Evolutionary conservation across 2,797 vertebrate genomes (phyloP).

Genomic region (Salmo trutta): DNA sequence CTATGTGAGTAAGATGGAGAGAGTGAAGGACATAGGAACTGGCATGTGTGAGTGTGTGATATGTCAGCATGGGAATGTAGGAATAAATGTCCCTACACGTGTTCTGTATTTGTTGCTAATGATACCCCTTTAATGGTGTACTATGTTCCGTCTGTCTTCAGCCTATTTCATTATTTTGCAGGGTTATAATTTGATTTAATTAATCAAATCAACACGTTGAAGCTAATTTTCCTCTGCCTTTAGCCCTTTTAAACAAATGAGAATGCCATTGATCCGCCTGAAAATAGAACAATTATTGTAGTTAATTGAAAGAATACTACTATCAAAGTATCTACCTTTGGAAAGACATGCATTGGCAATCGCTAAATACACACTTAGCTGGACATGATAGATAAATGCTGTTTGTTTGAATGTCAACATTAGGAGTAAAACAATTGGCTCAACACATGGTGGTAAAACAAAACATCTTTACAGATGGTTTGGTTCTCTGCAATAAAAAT

Average conservation of each 20-base stretch:
- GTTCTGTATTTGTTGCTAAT: not conserved
- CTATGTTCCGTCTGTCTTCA: not conserved
- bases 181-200: constrained; percentile 27
- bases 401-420: not conserved
- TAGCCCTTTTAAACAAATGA: constrained; percentile 31
- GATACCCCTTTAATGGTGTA: not conserved
- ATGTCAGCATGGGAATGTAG: not conserved
- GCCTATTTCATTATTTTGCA: constrained; percentile 3
- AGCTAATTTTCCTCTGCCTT: constrained; percentile 23
- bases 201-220: constrained; percentile 27
- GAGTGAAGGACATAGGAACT: not conserved
- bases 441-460: not conserved
- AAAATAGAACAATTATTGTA: constrained; percentile 53
- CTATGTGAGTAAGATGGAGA: not conserved
- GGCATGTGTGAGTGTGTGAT: not conserved
- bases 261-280: constrained; percentile 57
- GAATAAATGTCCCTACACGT: not conserved
- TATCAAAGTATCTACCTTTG: constrained; percentile 31
- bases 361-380: constrained; percentile 10
- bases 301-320: constrained; percentile 44
- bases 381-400: constrained; percentile 7
- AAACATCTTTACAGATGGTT: not conserved
- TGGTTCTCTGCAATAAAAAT: constrained; percentile 3
- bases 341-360: constrained; percentile 40
- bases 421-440: not conserved